Conservation (phyloP, 1,140 invertebrate genomes). For the Drosophila sproati region DNA sequence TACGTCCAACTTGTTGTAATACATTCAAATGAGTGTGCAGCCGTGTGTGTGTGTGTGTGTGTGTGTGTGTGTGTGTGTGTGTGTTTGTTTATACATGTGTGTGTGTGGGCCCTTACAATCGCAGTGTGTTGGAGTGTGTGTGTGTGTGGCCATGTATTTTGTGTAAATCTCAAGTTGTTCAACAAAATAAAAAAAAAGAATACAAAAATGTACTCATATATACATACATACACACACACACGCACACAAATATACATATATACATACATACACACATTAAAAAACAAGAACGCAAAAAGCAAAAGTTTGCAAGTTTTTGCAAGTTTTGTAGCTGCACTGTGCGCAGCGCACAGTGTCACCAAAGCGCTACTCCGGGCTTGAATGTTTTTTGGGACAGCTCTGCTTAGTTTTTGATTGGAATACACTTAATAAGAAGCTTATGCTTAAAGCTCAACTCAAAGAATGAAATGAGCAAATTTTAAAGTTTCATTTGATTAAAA, state of each 20-base stretch:
- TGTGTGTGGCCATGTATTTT: slow-evolving; percentile 23
- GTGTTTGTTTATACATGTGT: background rate
- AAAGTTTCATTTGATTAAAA: no score
- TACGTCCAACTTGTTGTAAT: slow-evolving; percentile 72
- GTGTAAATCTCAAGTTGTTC: slow-evolving; percentile 62
- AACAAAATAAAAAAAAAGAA: slow-evolving; percentile 30
- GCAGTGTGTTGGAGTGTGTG: background rate
- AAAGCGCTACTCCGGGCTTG: background rate
- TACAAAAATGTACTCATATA: background rate
- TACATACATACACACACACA: slow-evolving; percentile 9
- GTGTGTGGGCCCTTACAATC: background rate
- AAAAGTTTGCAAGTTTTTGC: slow-evolving; percentile 24
- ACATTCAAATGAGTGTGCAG: slow-evolving; percentile 72
- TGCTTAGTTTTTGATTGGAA: no score
- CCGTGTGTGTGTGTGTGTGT: slow-evolving; percentile 17
- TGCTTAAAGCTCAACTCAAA: no score
- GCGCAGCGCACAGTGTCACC: slow-evolving; percentile 35
- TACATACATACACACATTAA: slow-evolving; percentile 3
- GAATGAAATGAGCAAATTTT: no score
- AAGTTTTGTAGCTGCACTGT: slow-evolving; percentile 21
- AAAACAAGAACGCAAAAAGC: slow-evolving; percentile 35
- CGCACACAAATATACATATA: slow-evolving; percentile 8
- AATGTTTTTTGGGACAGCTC: background rate
- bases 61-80: background rate
- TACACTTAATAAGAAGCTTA: background rate